Conservation (phyloP, 2,113 vertebrate genomes). For the Pangasianodon gigas region DNA sequence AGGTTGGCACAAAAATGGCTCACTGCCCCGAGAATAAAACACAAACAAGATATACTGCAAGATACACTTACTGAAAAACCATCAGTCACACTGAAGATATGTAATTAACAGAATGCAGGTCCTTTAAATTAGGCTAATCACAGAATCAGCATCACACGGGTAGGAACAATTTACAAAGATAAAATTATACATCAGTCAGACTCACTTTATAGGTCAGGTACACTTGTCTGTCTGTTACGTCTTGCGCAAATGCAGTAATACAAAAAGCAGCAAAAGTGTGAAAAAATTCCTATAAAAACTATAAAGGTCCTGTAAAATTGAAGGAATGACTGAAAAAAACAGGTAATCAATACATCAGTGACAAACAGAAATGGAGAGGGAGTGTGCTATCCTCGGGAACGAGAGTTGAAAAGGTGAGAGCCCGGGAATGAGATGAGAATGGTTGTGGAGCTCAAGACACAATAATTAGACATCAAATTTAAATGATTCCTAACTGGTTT, state of each 20-base stretch:
- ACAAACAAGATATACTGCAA: neutral
- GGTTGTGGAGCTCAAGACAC: neutral
- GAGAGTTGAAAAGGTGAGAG: neutral
- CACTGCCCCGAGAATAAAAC: constrained; percentile 14
- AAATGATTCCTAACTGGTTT: neutral
- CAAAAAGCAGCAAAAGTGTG: neutral
- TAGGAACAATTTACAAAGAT: neutral
- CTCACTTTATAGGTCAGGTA: neutral
- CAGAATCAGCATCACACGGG: neutral
- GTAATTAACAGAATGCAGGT: neutral
- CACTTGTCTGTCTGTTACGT: neutral
- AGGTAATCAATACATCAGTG: neutral
- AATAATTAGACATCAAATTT: neutral
- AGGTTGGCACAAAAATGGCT: constrained; percentile 7
- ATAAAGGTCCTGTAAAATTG: neutral
- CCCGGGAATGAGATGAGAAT: neutral
- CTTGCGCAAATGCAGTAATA: neutral
- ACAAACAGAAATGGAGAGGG: neutral
- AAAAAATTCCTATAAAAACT: neutral
- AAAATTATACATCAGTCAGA: neutral
- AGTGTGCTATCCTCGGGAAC: neutral
- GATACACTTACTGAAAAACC: neutral
- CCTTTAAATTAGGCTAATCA: neutral
- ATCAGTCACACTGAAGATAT: neutral
- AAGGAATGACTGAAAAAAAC: neutral